These are phyloP conservation scores for Nematostella vectensis DNA, from an alignment of 92 coral and sea anemone species.

Conservation along the genomic window DNA sequence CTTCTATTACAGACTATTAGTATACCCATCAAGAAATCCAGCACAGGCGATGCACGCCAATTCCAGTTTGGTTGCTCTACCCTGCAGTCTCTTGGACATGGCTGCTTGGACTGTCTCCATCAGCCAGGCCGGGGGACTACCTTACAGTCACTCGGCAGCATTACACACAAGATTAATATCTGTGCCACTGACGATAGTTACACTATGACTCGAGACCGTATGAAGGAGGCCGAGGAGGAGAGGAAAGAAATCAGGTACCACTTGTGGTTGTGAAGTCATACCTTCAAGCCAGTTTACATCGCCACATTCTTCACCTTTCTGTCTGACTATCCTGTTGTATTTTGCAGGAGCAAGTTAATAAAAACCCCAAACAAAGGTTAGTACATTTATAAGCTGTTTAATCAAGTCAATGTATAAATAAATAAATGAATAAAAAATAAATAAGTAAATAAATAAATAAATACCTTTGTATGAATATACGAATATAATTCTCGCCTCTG, in stretches of 20 bases:
- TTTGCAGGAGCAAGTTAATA: constrained; percentile 72
- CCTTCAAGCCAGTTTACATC: too few species aligned
- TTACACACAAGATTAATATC: constrained; percentile 79
- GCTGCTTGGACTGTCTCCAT: constrained; percentile 71
- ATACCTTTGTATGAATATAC: too few species aligned
- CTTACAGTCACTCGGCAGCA: constrained; percentile 57
- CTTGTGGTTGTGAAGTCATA: too few species aligned
- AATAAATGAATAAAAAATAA: too few species aligned
- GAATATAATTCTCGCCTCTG: too few species aligned
- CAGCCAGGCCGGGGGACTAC: constrained; percentile 45
- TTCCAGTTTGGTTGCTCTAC: constrained; percentile 53
- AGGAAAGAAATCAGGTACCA: constrained; percentile 79
- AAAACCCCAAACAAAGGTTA: constrained; percentile 65
- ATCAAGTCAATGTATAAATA: too few species aligned
- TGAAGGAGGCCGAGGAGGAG: constrained; percentile 89
- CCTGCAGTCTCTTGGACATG: constrained; percentile 37
- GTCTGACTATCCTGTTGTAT: not conserved
- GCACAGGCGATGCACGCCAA: constrained; percentile 31
- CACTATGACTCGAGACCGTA: constrained; percentile 72
- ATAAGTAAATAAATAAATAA: too few species aligned
- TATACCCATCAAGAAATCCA: constrained; percentile 36
- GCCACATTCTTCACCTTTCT: too few species aligned
- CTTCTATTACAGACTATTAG: constrained; percentile 48
- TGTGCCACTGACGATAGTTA: constrained; percentile 92
- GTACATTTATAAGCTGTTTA: too few species aligned